Evolutionary conservation across 2,113 vertebrate genomes (phyloP).

Genomic region (Petrocephalus zakoni): DNA sequence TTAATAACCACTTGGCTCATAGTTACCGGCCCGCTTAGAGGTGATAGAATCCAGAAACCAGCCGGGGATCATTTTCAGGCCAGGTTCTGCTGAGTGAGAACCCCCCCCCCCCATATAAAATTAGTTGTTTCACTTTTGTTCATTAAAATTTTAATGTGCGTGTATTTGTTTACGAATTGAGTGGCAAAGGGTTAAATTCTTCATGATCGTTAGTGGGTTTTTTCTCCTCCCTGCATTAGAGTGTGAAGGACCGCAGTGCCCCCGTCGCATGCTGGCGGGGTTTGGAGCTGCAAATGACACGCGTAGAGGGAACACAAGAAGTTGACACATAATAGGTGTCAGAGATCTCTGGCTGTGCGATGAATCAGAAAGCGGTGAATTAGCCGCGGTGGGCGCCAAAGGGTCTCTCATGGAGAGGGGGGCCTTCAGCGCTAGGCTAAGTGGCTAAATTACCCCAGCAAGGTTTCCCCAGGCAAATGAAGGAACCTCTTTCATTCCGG

Average conservation of each 20-base stretch:
- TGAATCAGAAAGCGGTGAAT: not conserved
- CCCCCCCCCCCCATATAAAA: not conserved
- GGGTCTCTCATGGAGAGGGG: not conserved
- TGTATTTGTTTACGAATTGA: slow-evolving; percentile 28
- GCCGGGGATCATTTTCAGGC: not conserved
- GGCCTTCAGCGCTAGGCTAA: not conserved
- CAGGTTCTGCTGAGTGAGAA: not conserved
- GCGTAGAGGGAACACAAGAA: not conserved
- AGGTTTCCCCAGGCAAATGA: not conserved
- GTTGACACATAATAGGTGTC: not conserved
- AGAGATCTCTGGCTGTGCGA: not conserved
- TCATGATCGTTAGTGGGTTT: not conserved
- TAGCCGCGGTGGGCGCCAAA: not conserved
- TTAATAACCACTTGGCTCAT: slow-evolving; percentile 41
- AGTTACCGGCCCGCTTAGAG: slow-evolving; percentile 39
- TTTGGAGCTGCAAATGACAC: not conserved
- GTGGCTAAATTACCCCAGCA: not conserved
- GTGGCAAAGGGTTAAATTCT: not conserved
- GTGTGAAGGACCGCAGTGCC: not conserved
- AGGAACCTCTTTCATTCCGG: not conserved
- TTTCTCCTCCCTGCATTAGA: not conserved
- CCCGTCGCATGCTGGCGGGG: not conserved
- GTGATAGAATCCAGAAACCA: slow-evolving; percentile 41
- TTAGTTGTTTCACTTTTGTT: not conserved
- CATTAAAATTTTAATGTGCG: not conserved